A percentile compares a stretch with the other conserved stretches of the same genome.
Evolutionary conservation across 37 sponge, comb jelly and placozoan genomes (phyloP).

Genomic region (Spongia lamella): DNA sequence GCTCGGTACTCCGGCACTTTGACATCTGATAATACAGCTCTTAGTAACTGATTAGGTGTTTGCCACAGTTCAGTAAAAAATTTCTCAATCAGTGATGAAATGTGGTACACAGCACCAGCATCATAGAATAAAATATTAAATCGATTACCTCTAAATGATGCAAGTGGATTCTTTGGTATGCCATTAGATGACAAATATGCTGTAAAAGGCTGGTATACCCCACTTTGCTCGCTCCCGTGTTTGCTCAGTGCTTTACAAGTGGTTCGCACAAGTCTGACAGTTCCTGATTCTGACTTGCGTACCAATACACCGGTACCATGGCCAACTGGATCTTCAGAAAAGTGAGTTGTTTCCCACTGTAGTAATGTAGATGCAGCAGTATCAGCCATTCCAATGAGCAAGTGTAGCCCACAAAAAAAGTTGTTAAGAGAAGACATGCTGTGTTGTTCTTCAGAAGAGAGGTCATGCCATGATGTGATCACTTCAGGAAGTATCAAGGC

Average conservation of each 20-base stretch:
- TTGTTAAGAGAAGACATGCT: slow-evolving; percentile 8
- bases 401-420: slow-evolving; percentile 52
- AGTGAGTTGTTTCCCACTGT: slow-evolving; percentile 20
- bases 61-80: slow-evolving; percentile 25
- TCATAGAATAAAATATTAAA: slow-evolving; percentile 51
- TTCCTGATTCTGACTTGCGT: slow-evolving; percentile 17
- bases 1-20: slow-evolving; percentile 8
- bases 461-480: neutral
- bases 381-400: slow-evolving; percentile 44
- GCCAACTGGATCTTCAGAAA: neutral
- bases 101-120: slow-evolving; percentile 24
- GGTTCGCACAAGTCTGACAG: slow-evolving; percentile 18
- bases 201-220: slow-evolving; percentile 26
- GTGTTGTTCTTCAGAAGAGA: neutral
- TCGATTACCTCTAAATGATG: slow-evolving; percentile 26
- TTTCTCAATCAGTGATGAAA: neutral
- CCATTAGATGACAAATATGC: slow-evolving; percentile 4
- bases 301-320: neutral
- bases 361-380: slow-evolving; percentile 3
- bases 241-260: slow-evolving; percentile 31
- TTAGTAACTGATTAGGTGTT: slow-evolving; percentile 26
- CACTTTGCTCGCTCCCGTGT: slow-evolving; percentile 34
- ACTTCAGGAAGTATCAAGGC: neutral
- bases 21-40: slow-evolving; percentile 20
- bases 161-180: slow-evolving; percentile 13